These are phyloP conservation scores for Drosophila sucinea DNA, from an alignment of 1,140 invertebrate species.

Conservation along the genomic window DNA sequence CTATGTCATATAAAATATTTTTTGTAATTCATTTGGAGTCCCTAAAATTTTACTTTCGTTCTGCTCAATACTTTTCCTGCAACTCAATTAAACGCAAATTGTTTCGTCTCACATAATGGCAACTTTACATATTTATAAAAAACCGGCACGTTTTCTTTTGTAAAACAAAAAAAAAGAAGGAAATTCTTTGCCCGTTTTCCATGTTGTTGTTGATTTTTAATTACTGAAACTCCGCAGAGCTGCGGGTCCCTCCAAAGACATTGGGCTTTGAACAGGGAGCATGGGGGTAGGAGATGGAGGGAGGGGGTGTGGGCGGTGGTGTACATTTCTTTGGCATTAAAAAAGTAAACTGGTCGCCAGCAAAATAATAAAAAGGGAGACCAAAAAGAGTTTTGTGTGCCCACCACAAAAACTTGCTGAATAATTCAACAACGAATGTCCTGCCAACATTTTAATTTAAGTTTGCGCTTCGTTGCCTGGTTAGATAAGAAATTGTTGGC, in stretches of 20 bases:
- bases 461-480: conserved; percentile 71
- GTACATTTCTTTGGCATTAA: conserved; percentile 48
- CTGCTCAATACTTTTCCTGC: background rate
- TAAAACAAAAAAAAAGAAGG: background rate
- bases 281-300: background rate
- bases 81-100: conserved; percentile 9
- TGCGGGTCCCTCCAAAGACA: conserved; percentile 29
- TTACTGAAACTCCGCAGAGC: conserved; percentile 46
- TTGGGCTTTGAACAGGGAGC: conserved; percentile 30
- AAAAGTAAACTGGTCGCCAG: conserved; percentile 46
- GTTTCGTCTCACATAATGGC: background rate
- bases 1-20: too few species aligned
- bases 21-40: too few species aligned
- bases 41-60: too few species aligned
- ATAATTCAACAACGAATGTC: conserved; percentile 80
- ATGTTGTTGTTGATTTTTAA: conserved; percentile 65
- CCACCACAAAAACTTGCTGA: conserved; percentile 60
- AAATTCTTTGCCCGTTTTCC: background rate
- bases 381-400: conserved; percentile 47
- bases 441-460: conserved; percentile 81
- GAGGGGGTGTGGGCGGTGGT: conserved; percentile 14
- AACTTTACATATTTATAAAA: conserved; percentile 8
- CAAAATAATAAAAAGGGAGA: conserved; percentile 37
- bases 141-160: conserved; percentile 10
- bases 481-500: conserved; percentile 68